A percentile compares a stretch with the other conserved stretches of the same genome.
These are phyloP conservation scores for Exocentrus adspersus DNA, from an alignment of 2,888 invertebrate genomes.

Conservation along the genomic window DNA sequence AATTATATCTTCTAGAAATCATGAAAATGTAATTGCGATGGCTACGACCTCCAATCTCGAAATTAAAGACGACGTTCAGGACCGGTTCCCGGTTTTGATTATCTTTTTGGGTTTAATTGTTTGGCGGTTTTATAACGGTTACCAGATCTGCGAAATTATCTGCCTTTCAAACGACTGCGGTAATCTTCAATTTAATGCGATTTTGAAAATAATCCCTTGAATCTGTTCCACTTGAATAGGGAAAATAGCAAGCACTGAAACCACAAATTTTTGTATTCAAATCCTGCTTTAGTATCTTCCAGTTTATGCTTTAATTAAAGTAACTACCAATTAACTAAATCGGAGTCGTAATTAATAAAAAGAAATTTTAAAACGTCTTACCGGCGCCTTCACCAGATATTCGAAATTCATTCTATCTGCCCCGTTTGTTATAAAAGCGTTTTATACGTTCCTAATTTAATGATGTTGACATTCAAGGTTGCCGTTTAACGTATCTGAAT, in stretches of 20 bases:
- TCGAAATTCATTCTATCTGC: neutral
- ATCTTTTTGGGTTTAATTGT: slow-evolving; percentile 22
- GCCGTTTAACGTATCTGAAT: too few relatives aligned
- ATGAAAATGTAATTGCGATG: too few relatives aligned
- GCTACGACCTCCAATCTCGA: slow-evolving; percentile 9
- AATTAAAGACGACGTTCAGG: slow-evolving; percentile 4
- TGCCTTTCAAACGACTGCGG: slow-evolving; percentile 3
- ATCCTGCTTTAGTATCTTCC: too few relatives aligned
- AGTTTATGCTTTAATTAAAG: too few relatives aligned
- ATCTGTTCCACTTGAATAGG: too few relatives aligned
- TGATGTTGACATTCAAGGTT: too few relatives aligned
- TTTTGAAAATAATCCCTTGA: neutral
- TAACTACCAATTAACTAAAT: too few relatives aligned
- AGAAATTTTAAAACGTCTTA: too few relatives aligned
- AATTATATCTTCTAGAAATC: too few relatives aligned
- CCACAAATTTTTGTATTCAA: too few relatives aligned
- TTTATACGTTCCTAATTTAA: neutral
- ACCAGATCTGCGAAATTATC: slow-evolving; percentile 8
- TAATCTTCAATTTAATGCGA: neutral
- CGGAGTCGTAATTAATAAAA: too few relatives aligned
- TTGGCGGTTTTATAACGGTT: slow-evolving; percentile 6
- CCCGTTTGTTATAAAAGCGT: neutral
- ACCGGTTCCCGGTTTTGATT: slow-evolving; percentile 17
- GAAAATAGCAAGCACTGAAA: too few relatives aligned
- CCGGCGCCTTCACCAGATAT: neutral